A percentile compares a stretch with the other conserved stretches of the same genome.
These are phyloP conservation scores for Acromyrmex echinatior DNA, from an alignment of 1,140 invertebrate genomes.

Conservation along the genomic window DNA sequence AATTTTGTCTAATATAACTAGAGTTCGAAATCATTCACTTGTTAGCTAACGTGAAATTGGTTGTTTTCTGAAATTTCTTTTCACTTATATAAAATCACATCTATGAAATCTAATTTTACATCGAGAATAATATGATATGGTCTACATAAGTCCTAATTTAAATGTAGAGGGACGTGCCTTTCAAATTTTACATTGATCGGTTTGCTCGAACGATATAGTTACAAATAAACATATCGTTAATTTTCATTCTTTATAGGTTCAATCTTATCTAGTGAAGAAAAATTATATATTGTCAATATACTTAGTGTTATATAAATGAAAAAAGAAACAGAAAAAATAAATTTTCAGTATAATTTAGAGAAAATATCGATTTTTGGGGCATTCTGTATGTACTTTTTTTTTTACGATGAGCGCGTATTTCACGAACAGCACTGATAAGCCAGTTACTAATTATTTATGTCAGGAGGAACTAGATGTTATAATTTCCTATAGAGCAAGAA, in stretches of 20 bases:
- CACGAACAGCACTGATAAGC: neutral
- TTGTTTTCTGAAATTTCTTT: neutral
- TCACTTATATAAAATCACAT: neutral
- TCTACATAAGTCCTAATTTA: neutral
- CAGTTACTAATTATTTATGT: neutral
- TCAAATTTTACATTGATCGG: no score
- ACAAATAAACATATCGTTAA: neutral
- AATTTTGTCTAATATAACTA: slow-evolving; percentile 4
- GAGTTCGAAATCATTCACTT: neutral
- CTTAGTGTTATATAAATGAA: neutral
- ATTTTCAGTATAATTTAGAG: neutral
- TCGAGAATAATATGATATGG: neutral
- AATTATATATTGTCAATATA: neutral
- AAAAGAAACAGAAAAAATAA: neutral
- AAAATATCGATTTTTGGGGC: neutral
- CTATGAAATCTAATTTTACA: neutral
- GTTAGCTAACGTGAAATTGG: neutral
- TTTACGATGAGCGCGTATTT: neutral
- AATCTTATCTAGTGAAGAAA: neutral
- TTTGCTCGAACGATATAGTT: no score
- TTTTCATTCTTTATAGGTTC: neutral
- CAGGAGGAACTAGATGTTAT: slow-evolving; percentile 15
- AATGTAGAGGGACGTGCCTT: no score
- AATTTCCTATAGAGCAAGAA: slow-evolving; percentile 43
- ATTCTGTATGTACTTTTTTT: neutral